Evolutionary conservation across 1,140 invertebrate species (phyloP).

Genomic region (Pseudachorutes palmiensis): DNA sequence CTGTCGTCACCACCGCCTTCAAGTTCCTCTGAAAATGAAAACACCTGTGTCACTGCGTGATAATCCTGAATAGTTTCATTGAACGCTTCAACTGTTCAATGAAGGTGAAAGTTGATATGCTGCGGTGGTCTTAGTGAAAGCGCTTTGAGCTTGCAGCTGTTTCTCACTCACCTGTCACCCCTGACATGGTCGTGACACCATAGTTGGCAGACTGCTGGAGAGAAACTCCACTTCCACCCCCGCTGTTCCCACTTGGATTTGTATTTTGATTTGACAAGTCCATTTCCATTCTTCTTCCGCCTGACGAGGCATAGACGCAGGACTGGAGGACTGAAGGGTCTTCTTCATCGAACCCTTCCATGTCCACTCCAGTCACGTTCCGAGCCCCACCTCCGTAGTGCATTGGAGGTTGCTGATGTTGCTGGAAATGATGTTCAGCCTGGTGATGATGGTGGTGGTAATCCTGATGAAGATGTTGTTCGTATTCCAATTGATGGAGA

Average conservation of each 20-base stretch:
- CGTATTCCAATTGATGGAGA: slow-evolving; percentile 9
- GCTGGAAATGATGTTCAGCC: slow-evolving; percentile 6
- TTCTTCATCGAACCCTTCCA: background rate
- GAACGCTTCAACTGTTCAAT: too few species aligned
- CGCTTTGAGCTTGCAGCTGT: background rate
- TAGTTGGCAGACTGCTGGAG: background rate
- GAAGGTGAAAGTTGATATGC: too few species aligned
- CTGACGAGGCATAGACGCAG: slow-evolving; percentile 1
- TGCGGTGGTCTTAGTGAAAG: background rate
- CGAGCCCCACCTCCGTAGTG: background rate
- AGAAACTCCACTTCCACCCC: background rate
- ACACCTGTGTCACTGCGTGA: too few species aligned
- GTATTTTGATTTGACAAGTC: slow-evolving; percentile 1
- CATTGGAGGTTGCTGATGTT: slow-evolving; percentile 11
- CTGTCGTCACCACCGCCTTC: background rate
- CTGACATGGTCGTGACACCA: background rate
- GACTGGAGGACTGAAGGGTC: slow-evolving; percentile 1
- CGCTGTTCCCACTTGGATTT: slow-evolving; percentile 1
- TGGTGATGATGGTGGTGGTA: slow-evolving; percentile 8
- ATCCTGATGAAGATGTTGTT: slow-evolving; percentile 15
- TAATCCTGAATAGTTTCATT: too few species aligned
- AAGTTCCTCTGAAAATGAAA: slow-evolving; percentile 16
- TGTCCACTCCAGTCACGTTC: background rate
- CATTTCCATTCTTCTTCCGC: slow-evolving; percentile 2
- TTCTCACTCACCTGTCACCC: background rate